Base-by-base conservation (phyloP, 2,888 invertebrate genomes). In the Xanthorhoe spadicearia region DNA sequence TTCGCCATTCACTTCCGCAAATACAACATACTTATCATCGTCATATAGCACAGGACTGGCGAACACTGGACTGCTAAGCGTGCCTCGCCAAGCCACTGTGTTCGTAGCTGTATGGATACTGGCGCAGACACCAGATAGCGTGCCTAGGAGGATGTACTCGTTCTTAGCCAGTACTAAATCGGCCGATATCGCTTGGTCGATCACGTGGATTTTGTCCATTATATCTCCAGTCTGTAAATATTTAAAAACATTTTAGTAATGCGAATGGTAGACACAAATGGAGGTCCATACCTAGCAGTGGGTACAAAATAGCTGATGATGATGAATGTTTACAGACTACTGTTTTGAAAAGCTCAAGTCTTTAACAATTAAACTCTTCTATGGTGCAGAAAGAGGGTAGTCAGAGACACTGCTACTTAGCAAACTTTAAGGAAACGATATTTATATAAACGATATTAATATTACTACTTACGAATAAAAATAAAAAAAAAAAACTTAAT, bases 1-100 rank as follows among this genome's bases (percentile, higher is more conserved):
- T 51, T 83, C 85, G 4, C 95, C 95, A 71, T 82, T 84, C 32
- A 95, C 94, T 82, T 94, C 94, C 23, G 93, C 90, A 77, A 94
- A 94, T 15, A 95, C 84, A 23, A 94, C 89, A 64, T 92, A 90
- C 49, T 93, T 90, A 69, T 94, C 94, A 51, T 86, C 85, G 54
- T 94, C 90, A 51, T 95, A 90, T 0, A 95, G 79, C 23, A 91
- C 88, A 0, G 96, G 95, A 8, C 94, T 94, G 0, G 95, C 94
- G 83, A 97, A 96, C 23, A 97, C 86, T 0, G 97, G 95, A 76
- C 94, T 94, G 61, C 81, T 81, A 2, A 95, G 85, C 62, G 94
- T 84, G 51, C 90, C 88, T 19, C 87, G 91, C 97, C 97, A 97
- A 35, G 80, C 78, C 0, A 96, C 95, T 10, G 83, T 85, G 48